Base-by-base conservation (phyloP, 2,888 invertebrate genomes). In the Hypselothyrea guttata region DNA sequence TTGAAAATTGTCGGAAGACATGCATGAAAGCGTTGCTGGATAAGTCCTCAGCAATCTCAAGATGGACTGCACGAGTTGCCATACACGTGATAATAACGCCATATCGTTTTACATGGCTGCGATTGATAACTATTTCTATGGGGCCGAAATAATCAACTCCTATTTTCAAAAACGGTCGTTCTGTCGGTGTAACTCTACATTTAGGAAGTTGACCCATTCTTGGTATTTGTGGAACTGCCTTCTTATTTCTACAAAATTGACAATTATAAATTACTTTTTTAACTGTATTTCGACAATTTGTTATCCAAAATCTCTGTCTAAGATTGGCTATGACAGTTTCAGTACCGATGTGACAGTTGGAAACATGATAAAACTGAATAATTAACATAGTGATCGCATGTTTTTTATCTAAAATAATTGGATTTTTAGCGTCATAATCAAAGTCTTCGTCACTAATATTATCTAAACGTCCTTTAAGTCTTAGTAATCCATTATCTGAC, bases 241-340 rank as follows among this genome's bases (percentile, higher is more conserved):
- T 31, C n/a, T 31, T 31, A 31, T 31, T 3, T 22, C 22, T 22
- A 5, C 22, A 22, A 22, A 4, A 22, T 5, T 22, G 22, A 22
- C 35, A 52, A 9, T 42, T 30, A 1, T 7, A 8, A 28, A 52
- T 33, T n/a, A 42, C 7, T 11, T 28, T 42, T 16, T 52, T 37
- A 1, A 52, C 35, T 7, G 42, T 42, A 16, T 30, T 42, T 2
- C 35, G 33, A 42, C 42, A 52, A 4, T 35, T 37, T 2, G 35
- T 37, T 35, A 52, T 42, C 30, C 51, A 52, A 35, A 52, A 52
- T 16, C 35, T 45, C 9, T 49, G 12, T n/a, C 41, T 18, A 8
- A 40, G 16, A 40, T 31, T 40, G 11, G 48, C 16, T 30, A 48
- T 40, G 4, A 48, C 48, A 1, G 48, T 48, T 16, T 48, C 40